Percentiles rank a stretch among this genome's conserved stretches.
Evolutionary conservation across 2,797 vertebrate genomes (phyloP).

Genomic region (Rhinogobio ventralis): DNA sequence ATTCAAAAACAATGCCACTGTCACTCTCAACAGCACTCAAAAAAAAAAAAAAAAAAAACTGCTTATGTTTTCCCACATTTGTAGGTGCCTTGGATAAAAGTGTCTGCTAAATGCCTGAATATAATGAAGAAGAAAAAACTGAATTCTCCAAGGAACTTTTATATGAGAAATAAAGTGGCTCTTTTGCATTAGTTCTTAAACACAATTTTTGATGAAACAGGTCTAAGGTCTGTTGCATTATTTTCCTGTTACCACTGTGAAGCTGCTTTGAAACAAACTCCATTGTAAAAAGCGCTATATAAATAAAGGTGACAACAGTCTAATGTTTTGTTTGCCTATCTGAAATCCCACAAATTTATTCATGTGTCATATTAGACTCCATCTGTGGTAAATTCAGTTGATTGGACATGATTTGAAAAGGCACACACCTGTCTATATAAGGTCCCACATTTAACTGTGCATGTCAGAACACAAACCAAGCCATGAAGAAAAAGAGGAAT

Average conservation of each 20-base stretch:
- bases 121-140: not conserved
- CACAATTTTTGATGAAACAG: not conserved
- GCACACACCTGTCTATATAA: no score
- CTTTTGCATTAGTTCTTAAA: not conserved
- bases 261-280: no score
- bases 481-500: no score
- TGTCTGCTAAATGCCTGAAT: conserved; percentile 23
- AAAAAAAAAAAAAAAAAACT: not conserved
- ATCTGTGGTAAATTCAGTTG: no score
- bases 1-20: conserved; percentile 27
- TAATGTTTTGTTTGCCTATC: not conserved
- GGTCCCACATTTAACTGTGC: no score
- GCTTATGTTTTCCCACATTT: conserved; percentile 23
- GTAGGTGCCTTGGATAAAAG: conserved; percentile 21
- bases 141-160: not conserved
- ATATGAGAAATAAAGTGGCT: not conserved
- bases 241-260: no score
- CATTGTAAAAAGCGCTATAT: no score
- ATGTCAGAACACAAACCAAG: no score
- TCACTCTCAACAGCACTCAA: conserved; percentile 14
- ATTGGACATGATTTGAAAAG: no score
- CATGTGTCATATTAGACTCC: no score
- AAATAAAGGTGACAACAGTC: not conserved
- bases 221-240: no score
- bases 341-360: not conserved